Evolutionary conservation across 2,888 invertebrate genomes (phyloP), one percentile per base, ranked within the genome.

Genomic region (Tachystola acroxantha): DNA sequence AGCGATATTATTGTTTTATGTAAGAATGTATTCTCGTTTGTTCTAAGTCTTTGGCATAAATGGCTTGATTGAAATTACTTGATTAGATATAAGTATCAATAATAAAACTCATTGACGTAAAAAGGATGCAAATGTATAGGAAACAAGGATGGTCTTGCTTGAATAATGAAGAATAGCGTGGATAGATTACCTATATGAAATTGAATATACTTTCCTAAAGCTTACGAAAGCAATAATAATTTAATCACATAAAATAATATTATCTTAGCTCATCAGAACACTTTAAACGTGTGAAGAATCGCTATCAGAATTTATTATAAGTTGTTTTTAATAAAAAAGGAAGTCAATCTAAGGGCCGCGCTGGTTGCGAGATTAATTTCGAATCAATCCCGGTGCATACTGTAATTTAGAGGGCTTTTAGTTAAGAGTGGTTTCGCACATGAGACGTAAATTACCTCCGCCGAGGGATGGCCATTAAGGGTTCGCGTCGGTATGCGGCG

Each of bases 341-440:
- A 42, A 53, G 59, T 64, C 62, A 64, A 64, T 68, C 63, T 61
- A 42, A 46, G 54, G 55, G 55, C 50, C 46, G 51, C 63, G 63
- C 63, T 58, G 62, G 61, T 57, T 55, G 60, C 54, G 53, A 77
- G 77, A 81, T 81, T 81, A 76, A 79, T 82, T 75, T 76, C 57
- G 60, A 81, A 81, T 84, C 80, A 80, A 84, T 84, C 72, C 68
- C 62, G 59, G 52, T 68, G 76, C 75, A 74, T 69, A 62, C 64
- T 79, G 72, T 78, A 80, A 84, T 84, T 84, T 84, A 79, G 71
- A 64, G 64, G 70, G 80, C 79, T 84, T 81, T 84, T 81, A 82
- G 82, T 79, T 75, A 77, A 80, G 71, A 78, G 77, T 75, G 76
- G 77, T 75, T 84, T 80, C 74, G 81, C 84, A 84, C 78, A 78